Evolutionary conservation across 1,140 invertebrate species (phyloP), one percentile per base, ranked within the genome.

Genomic region (Eulimnadia texana): DNA sequence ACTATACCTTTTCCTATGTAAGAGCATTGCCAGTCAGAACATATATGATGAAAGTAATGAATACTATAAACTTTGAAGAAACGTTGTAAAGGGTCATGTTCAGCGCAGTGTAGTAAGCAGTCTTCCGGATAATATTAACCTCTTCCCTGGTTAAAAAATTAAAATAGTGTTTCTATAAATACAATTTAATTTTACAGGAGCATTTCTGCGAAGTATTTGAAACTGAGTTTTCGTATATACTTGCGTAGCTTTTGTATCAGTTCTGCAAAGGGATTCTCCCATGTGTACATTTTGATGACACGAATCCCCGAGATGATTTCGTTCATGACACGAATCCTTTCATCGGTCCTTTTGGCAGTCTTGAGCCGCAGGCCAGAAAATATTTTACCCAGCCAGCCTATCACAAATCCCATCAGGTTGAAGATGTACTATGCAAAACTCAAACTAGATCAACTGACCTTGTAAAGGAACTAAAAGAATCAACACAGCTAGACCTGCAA

Each of bases 401-500:
- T 16, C 16, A 42, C 16, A 42, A 42, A 9, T 42, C 6, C 33
- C 6, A 42, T n/a, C n/a, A 16, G 16, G 33, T 42, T 42, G 25
- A 2, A 53, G 11, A 42, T 42, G n/a, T 42, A 42, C 16, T 16
- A 9, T 42, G 33, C 6, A 42, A 42, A 42, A 42, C 33, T 9
- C 6, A 9, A 42, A 42, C 33, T 9, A 42, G 6, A 42, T 53
- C 6, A 42, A 42, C n/a, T 76, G 6, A 83, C 85, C 79, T 80
- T 93, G 88, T 50, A 94, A 72, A 0, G 90, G 90, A 61, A 94
- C 82, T 58, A 91, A 85, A 0, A 90, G 66, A 28, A 94, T 67
- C 66, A 94, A 80, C 23, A 87, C 79, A 1, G 76, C 78, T 60
- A 93, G 82, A 0, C 90, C 91, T 57, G 85, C 80, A 3, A 92